These are phyloP conservation scores for Loxodonta africana DNA, from an alignment of 2,113 vertebrate genomes.

Conservation along the genomic window DNA sequence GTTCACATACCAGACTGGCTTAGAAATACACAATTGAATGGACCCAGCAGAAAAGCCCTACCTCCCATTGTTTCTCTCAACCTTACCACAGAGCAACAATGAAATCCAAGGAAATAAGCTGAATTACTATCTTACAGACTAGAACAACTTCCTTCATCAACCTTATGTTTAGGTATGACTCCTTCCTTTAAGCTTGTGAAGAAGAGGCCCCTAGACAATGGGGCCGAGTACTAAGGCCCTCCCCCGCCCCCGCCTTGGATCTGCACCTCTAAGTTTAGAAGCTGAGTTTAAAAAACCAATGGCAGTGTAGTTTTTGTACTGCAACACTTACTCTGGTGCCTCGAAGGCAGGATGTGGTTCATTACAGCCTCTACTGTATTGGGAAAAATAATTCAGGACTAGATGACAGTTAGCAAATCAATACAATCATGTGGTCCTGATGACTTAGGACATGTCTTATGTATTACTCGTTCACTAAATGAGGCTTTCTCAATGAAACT, in stretches of 20 bases:
- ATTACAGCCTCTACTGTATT: not conserved
- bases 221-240: not conserved
- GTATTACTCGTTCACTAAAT: not conserved
- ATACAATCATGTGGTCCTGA: not conserved
- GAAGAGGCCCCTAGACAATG: not conserved
- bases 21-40: not conserved
- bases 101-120: not conserved
- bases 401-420: not conserved
- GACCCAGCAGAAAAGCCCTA: not conserved
- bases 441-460: conserved; percentile 11
- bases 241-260: too few species aligned
- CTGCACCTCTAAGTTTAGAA: not conserved
- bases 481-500: not conserved
- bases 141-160: not conserved
- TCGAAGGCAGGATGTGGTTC: not conserved
- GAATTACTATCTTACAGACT: not conserved
- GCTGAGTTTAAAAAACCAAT: not conserved
- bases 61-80: not conserved
- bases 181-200: not conserved
- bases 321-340: not conserved
- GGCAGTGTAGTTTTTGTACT: not conserved
- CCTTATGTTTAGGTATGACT: not conserved
- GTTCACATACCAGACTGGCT: not conserved
- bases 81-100: not conserved
- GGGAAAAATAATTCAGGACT: not conserved